Conservation (phyloP, 2,888 invertebrate species). For the Melitaea athalia region DNA sequence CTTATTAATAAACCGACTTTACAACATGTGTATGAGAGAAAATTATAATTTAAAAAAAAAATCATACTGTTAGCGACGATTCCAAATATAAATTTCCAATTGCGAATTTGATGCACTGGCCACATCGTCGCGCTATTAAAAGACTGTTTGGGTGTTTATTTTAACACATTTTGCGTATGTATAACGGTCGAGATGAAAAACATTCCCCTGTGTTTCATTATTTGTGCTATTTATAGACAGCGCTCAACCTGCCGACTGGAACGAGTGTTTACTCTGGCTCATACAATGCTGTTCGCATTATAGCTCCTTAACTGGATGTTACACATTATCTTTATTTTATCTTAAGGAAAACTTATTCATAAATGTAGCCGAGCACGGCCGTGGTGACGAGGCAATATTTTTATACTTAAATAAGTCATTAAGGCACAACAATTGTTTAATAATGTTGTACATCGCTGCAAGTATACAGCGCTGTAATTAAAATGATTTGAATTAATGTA, state of each 20-base stretch:
- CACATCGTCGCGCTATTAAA: conserved; percentile 77
- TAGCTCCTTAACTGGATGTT: conserved; percentile 51
- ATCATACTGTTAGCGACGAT: conserved; percentile 62
- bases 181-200: conserved; percentile 80
- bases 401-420: conserved; percentile 51
- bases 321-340: conserved; percentile 23
- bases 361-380: neutral
- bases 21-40: conserved; percentile 34
- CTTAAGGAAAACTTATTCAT: conserved; percentile 1
- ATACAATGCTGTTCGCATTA: conserved; percentile 72
- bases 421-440: conserved; percentile 61
- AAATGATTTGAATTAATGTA: conserved; percentile 64
- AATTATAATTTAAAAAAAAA: conserved; percentile 60
- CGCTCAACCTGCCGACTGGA: conserved; percentile 75
- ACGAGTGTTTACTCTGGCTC: conserved; percentile 74
- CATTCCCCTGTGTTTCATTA: conserved; percentile 81
- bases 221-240: conserved; percentile 78
- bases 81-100: conserved; percentile 67
- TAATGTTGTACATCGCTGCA: conserved; percentile 45
- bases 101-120: conserved; percentile 74
- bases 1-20: conserved; percentile 22
- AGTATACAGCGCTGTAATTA: conserved; percentile 53
- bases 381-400: neutral
- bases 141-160: conserved; percentile 79
- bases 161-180: conserved; percentile 80